A percentile compares a stretch with the other conserved stretches of the same genome.
Evolutionary conservation across 2,888 invertebrate genomes (phyloP).

Genomic region (Dolichopus griseipennis): DNA sequence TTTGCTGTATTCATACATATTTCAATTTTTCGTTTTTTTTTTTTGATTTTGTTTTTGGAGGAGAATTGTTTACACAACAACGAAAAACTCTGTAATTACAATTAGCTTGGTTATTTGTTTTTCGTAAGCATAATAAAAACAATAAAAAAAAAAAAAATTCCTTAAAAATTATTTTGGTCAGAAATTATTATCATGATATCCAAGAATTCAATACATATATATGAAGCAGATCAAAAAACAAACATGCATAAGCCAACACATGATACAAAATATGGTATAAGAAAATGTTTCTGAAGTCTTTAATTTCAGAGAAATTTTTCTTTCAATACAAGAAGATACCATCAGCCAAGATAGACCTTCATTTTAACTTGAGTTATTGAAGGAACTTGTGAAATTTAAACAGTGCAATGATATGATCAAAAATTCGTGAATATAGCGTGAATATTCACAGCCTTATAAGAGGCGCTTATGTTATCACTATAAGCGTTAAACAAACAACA

Average conservation of each 20-base stretch:
- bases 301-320: no score
- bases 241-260: no score
- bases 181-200: background rate
- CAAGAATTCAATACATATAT: no score
- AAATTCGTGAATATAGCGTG: background rate
- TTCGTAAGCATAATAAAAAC: background rate
- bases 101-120: background rate
- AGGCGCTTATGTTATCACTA: conserved; percentile 4
- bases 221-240: no score
- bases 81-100: background rate
- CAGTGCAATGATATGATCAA: background rate
- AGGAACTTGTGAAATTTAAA: background rate
- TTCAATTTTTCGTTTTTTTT: background rate
- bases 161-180: background rate
- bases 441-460: background rate
- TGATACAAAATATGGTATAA: no score
- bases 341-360: no score
- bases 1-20: no score
- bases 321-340: no score
- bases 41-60: background rate
- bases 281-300: no score
- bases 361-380: no score
- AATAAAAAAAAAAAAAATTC: no score
- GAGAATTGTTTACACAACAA: background rate
- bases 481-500: background rate